Base-by-base conservation (phyloP, 2,888 invertebrate species). In the Phalangium opilio region DNA sequence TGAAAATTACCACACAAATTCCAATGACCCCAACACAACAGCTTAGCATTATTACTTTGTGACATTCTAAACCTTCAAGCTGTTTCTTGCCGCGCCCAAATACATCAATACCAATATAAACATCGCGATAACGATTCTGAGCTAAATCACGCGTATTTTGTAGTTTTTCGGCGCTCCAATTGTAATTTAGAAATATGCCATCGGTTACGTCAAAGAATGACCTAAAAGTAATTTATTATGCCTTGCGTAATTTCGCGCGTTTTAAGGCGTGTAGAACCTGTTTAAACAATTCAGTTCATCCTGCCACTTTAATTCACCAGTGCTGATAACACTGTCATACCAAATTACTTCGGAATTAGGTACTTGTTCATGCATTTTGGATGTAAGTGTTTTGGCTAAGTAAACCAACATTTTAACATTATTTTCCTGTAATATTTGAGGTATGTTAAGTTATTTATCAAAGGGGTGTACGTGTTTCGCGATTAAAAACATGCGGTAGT, bases 141-240 rank as follows among this genome's bases (percentile, higher is more conserved):
- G 73, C 75, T 44, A 68, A 70, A 15, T 35, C 36, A 10, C 34
- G 35, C 1, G 64, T 64, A n/a, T 54, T 32, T 15, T 63, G 56
- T 46, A 95, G 67, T n/a, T n/a, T 75, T 2, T 64, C 62, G 55
- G 77, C 77, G 8, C 68, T 72, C 95, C 96, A 98, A 40, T 75
- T 75, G 67, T 98, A 98, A 70, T 98, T 98, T 21, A 93, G 73
- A 64, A 90, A 89, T 53, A 95, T 84, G 0, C 84, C 95, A 69
- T 96, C 89, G 60, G 84, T 83, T 1, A 66, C 71, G 57, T 83
- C 77, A 66, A 91, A 91, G 67, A 83, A 91, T 27, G 68, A 68
- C 61, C 84, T 83, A 61, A 4, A 15, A 36, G 11, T 36, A 7
- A 7, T n/a, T n/a, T n/a, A n/a, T n/a, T n/a, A n/a, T n/a, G n/a